Percentiles rank a stretch among this genome's conserved stretches.
Conservation (phyloP, 35 echinoderm and acorn worm genomes). For the Apostichopus japonicus region DNA sequence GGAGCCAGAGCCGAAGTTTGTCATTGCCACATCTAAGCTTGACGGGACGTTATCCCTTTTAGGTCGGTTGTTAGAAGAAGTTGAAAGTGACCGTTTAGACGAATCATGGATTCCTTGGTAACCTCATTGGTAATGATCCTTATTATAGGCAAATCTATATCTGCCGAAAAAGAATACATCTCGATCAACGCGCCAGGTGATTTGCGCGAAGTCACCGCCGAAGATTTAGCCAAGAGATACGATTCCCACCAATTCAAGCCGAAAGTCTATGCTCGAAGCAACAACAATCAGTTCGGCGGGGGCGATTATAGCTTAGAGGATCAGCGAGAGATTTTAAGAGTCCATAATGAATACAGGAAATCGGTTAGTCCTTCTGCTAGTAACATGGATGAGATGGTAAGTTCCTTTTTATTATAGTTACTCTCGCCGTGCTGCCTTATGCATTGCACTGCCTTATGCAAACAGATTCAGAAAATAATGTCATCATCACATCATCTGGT, state of each 20-base stretch:
- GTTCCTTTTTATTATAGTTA: neutral
- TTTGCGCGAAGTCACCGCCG: neutral
- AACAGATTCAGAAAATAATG: too few species aligned
- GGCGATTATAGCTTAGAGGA: neutral
- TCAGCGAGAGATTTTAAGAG: neutral
- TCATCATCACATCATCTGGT: too few species aligned
- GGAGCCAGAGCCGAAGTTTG: neutral
- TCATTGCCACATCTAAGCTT: neutral
- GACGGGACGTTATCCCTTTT: neutral
- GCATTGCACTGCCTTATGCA: too few species aligned
- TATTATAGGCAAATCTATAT: neutral
- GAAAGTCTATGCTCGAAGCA: neutral
- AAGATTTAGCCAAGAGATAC: slow-evolving; percentile 15
- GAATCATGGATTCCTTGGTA: neutral
- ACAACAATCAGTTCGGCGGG: slow-evolving; percentile 8
- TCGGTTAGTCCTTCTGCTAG: neutral
- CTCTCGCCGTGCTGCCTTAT: too few species aligned
- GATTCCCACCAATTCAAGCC: neutral
- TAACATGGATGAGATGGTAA: slow-evolving; percentile 53
- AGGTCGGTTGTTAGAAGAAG: neutral
- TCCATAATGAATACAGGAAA: slow-evolving; percentile 24
- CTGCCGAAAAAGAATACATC: neutral
- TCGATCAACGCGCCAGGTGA: slow-evolving; percentile 9
- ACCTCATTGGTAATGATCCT: neutral
- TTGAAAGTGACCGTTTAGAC: neutral